Conservation (phyloP, 2,113 vertebrate genomes). For the Xiphophorus couchianus region DNA sequence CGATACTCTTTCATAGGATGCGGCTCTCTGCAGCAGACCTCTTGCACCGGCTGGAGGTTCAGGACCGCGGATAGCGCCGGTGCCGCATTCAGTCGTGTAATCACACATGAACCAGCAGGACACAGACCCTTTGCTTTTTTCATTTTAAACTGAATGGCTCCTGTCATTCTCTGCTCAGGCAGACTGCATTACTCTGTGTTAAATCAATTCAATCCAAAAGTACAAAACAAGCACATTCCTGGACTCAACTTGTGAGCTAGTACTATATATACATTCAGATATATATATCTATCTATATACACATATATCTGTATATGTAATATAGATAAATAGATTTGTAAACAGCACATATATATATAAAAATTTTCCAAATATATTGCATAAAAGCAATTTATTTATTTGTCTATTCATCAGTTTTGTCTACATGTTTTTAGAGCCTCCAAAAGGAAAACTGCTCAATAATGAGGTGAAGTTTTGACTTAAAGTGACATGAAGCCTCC, state of each 20-base stretch:
- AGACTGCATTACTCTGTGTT: conserved; percentile 22
- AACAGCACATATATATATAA: too few relatives aligned
- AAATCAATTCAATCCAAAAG: conserved; percentile 18
- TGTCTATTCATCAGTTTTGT: too few relatives aligned
- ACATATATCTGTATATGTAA: too few relatives aligned
- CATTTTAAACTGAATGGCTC: conserved; percentile 13
- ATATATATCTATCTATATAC: too few relatives aligned
- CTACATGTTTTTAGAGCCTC: too few relatives aligned
- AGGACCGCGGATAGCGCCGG: conserved; percentile 76
- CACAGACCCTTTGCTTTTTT: conserved; percentile 18
- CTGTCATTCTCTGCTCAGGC: conserved; percentile 11
- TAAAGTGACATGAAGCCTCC: too few relatives aligned
- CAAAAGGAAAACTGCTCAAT: too few relatives aligned
- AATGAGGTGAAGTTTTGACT: too few relatives aligned
- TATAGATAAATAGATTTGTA: too few relatives aligned
- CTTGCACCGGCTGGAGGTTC: conserved; percentile 62
- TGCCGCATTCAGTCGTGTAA: conserved; percentile 54
- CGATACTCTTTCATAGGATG: conserved; percentile 73
- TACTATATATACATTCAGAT: too few relatives aligned
- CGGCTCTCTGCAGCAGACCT: conserved; percentile 63
- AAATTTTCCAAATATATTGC: too few relatives aligned
- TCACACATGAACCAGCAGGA: conserved; percentile 47
- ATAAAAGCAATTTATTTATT: too few relatives aligned
- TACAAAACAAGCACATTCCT: not conserved
- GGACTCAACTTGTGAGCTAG: not conserved